phyloP scores from a whole-genome alignment of 2,888 invertebrate genomes.

The Zaprionus lineosus region DNA sequence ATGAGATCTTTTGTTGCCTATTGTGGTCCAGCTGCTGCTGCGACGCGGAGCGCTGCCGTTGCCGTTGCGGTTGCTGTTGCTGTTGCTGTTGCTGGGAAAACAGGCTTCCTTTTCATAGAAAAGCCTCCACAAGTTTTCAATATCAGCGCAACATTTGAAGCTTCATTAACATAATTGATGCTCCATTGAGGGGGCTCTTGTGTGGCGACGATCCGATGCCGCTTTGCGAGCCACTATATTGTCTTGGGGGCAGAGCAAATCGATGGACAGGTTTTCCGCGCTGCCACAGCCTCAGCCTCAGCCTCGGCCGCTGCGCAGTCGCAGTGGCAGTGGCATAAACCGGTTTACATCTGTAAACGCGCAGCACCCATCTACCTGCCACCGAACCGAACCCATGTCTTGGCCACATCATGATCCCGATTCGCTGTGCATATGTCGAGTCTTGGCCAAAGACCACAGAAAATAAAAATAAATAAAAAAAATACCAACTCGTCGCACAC shows the following conservation, averaged over 20 bases:
- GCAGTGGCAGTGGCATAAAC: slow-evolving; percentile 39
- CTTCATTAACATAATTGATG: slow-evolving; percentile 76
- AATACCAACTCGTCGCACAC: slow-evolving; percentile 23
- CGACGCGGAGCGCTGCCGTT: too few relatives aligned
- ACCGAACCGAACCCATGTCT: not conserved
- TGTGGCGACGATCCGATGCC: slow-evolving; percentile 28
- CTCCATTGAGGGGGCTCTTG: slow-evolving; percentile 59
- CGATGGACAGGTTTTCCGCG: slow-evolving; percentile 69
- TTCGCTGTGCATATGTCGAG: slow-evolving; percentile 6
- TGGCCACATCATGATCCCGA: slow-evolving; percentile 18
- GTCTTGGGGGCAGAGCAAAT: slow-evolving; percentile 63
- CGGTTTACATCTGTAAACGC: slow-evolving; percentile 55
- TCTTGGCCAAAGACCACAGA: slow-evolving; percentile 12
- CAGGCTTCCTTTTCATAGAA: slow-evolving; percentile 38
- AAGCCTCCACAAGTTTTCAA: slow-evolving; percentile 60
- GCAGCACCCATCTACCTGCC: slow-evolving; percentile 27
- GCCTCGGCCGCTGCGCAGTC: slow-evolving; percentile 11
- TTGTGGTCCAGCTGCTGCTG: slow-evolving; percentile 13
- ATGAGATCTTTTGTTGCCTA: slow-evolving; percentile 35
- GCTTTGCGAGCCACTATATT: slow-evolving; percentile 56
- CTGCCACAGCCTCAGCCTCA: slow-evolving; percentile 34
- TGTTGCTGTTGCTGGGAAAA: slow-evolving; percentile 35
- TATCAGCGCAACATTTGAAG: slow-evolving; percentile 68
- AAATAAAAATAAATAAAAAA: too few relatives aligned
- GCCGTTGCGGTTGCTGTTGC: not conserved